These are phyloP conservation scores for Bruchidius siliquastri DNA, from an alignment of 2,888 invertebrate genomes.

Conservation along the genomic window DNA sequence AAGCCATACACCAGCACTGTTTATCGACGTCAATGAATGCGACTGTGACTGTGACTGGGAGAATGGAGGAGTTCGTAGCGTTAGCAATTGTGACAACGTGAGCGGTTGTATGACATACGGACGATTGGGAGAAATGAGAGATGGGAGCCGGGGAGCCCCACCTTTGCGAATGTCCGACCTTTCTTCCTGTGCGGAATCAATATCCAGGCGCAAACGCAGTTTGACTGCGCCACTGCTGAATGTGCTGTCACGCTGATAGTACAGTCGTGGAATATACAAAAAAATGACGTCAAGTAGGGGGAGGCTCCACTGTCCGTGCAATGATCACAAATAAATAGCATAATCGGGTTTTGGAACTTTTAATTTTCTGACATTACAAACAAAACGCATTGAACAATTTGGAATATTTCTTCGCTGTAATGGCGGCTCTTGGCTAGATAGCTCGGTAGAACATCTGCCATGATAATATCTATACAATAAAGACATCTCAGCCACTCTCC, in stretches of 20 bases:
- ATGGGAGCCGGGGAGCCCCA: slow-evolving; percentile 32
- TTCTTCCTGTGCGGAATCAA: slow-evolving; percentile 30
- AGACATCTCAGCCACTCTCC: too few species aligned
- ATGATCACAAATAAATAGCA: too few species aligned
- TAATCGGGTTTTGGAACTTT: too few species aligned
- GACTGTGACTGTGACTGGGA: slow-evolving; percentile 8
- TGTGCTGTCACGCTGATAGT: neutral
- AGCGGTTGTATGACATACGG: slow-evolving; percentile 21
- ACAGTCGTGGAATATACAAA: neutral
- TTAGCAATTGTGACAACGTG: neutral
- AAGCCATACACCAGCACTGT: slow-evolving; percentile 32
- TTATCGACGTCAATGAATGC: slow-evolving; percentile 2
- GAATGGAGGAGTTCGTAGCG: slow-evolving; percentile 15
- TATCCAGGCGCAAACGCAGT: slow-evolving; percentile 38
- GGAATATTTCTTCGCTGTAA: too few species aligned
- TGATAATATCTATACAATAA: too few species aligned
- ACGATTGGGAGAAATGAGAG: neutral
- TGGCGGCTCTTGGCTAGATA: too few species aligned
- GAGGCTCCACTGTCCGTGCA: too few species aligned
- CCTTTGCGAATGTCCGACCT: slow-evolving; percentile 31
- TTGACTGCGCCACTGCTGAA: slow-evolving; percentile 19
- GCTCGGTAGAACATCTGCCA: too few species aligned
- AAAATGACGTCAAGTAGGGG: too few species aligned
- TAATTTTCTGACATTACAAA: too few species aligned
- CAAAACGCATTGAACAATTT: too few species aligned